Evolutionary conservation across 2,888 invertebrate genomes (phyloP).

Genomic region (Drosophila silvestris): DNA sequence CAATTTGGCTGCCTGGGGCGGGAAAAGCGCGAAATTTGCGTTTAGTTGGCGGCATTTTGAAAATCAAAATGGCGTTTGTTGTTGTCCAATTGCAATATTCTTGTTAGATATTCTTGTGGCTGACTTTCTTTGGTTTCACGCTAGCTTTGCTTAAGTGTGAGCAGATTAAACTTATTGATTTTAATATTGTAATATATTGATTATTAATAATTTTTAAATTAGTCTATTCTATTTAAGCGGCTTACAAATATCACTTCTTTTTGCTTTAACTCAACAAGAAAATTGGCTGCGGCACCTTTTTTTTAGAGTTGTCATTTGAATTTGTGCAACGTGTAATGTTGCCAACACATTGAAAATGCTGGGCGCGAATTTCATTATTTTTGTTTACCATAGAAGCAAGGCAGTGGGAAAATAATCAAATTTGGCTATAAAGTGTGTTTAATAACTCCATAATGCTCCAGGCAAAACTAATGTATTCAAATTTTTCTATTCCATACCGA

Average conservation of each 20-base stretch:
- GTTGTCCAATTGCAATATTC: not conserved
- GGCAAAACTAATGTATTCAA: not conserved
- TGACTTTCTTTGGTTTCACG: not conserved
- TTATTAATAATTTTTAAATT: not conserved
- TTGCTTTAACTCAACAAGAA: not conserved
- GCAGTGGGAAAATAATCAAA: not conserved
- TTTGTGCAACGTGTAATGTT: not conserved
- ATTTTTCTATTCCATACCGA: not conserved
- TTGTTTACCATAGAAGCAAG: not conserved
- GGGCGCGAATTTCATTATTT: not conserved
- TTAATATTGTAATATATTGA: not conserved
- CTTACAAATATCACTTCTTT: too few species aligned
- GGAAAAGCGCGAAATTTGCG: not conserved
- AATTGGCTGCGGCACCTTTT: not conserved
- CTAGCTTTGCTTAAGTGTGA: not conserved
- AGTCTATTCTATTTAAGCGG: not conserved
- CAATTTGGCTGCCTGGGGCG: too few species aligned
- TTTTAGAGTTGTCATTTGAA: not conserved
- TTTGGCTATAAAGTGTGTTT: too few species aligned
- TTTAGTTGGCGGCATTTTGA: not conserved
- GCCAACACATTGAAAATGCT: not conserved
- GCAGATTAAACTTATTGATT: not conserved
- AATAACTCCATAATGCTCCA: too few species aligned
- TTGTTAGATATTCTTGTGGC: not conserved
- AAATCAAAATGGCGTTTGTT: not conserved